These are phyloP conservation scores for Drosophila tripunctata DNA, from an alignment of 2,888 invertebrate genomes.

Conservation along the genomic window DNA sequence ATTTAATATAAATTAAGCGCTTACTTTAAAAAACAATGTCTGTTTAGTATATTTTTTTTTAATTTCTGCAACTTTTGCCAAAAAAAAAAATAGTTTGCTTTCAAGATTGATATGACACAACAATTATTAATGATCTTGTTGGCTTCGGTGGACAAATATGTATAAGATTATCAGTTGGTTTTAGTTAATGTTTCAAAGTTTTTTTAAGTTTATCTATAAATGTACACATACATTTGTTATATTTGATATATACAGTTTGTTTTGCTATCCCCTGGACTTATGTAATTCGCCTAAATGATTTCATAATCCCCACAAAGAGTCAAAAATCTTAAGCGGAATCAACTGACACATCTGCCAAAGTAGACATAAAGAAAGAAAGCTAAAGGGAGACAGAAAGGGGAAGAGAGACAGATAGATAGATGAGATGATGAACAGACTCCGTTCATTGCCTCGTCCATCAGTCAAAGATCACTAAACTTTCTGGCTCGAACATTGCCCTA, in stretches of 20 bases:
- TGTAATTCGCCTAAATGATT: slow-evolving; percentile 23
- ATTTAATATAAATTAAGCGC: no score
- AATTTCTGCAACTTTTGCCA: not conserved
- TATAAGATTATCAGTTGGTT: slow-evolving; percentile 11
- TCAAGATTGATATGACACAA: slow-evolving; percentile 7
- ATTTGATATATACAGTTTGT: not conserved
- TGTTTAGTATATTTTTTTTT: no score
- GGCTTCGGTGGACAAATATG: slow-evolving; percentile 8
- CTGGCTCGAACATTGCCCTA: slow-evolving; percentile 61
- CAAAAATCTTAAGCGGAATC: slow-evolving; percentile 17
- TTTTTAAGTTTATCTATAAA: not conserved
- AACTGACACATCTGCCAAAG: slow-evolving; percentile 28
- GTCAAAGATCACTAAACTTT: slow-evolving; percentile 70
- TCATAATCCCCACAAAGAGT: slow-evolving; percentile 22
- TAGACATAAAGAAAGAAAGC: not conserved
- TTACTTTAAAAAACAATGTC: no score
- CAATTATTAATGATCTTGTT: slow-evolving; percentile 10
- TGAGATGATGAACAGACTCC: slow-evolving; percentile 24
- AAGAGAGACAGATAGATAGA: slow-evolving; percentile 5
- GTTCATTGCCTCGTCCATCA: slow-evolving; percentile 49
- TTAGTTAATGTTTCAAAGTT: slow-evolving; percentile 4
- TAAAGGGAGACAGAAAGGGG: not conserved
- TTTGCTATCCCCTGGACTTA: slow-evolving; percentile 9
- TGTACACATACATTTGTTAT: slow-evolving; percentile 18
- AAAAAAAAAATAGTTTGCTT: not conserved